Base-by-base conservation (phyloP, 1,140 invertebrate genomes). In the Tetragonula clypearis region DNA sequence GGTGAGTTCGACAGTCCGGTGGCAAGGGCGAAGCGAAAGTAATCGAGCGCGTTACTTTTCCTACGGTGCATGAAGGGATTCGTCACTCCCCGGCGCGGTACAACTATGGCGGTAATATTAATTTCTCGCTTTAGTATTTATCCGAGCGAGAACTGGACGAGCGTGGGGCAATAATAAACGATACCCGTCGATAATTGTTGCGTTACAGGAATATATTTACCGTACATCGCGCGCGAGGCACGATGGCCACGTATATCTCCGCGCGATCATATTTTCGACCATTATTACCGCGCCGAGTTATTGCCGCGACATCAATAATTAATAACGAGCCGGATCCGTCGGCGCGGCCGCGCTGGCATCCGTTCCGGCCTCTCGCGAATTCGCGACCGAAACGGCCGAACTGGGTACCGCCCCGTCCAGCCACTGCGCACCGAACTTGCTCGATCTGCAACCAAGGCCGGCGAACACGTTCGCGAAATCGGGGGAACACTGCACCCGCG, bases 171-270 rank as follows among this genome's bases (percentile, higher is more conserved):
- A 78, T 83, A 83, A 83, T 71, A 78, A 78, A 83, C 74, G 83
- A 81, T 72, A 23, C 6, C 76, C 60, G 62, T 81, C 81, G 84
- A 79, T 88, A 88, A 88, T 86, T 88, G 84, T 80, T 72, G 76
- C 65, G 85, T 82, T 86, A 62, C 84, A 83, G 73, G 72, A 80
- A 88, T 89, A 78, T 86, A 89, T 89, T 82, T 88, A 86, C 79
- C 66, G 77, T 56, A 58, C 14, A 56, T 65, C 71, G 56, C 55
- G 41, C 60, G 55, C 60, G 55, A 19, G 49, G 26, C 35, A 58
- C 49, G 71, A 19, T 66, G 26, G 2, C 41, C 41, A 21, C 73
- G 58, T 78, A 85, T 82, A 82, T 83, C 71, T 76, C 65, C 58
- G 23, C n/a, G 23, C 79, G 60, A 85, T 85, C 79, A 72, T 85